phyloP scores from a whole-genome alignment of 2,888 invertebrate species.

The Pachymerium ferrugineum region DNA sequence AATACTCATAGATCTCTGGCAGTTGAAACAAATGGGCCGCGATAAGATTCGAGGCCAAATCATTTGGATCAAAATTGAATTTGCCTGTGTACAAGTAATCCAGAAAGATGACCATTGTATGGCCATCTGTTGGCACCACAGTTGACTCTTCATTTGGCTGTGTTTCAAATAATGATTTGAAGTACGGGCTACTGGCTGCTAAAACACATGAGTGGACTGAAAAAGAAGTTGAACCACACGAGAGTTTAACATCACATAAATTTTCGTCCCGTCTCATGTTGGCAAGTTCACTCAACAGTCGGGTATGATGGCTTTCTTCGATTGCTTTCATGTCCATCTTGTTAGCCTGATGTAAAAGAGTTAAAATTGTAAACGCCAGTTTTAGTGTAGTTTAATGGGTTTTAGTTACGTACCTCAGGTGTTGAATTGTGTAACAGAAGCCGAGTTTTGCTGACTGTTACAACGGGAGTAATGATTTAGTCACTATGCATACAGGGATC shows the following conservation, averaged over 20 bases:
- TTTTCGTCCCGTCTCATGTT: not conserved
- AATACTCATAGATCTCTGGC: not conserved
- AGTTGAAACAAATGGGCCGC: slow-evolving; percentile 23
- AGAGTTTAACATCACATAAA: not conserved
- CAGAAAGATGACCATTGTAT: not conserved
- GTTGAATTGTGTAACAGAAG: not conserved
- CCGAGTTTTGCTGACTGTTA: not conserved
- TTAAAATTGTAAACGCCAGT: too few species aligned
- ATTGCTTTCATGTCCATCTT: not conserved
- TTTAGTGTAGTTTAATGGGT: too few species aligned
- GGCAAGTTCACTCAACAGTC: not conserved
- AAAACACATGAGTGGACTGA: slow-evolving; percentile 7
- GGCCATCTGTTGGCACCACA: not conserved
- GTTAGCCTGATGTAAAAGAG: not conserved
- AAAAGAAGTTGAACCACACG: not conserved
- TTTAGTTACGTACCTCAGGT: not conserved
- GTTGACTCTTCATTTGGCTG: not conserved
- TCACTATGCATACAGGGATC: not conserved
- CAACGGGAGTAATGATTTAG: slow-evolving; percentile 4
- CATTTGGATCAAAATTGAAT: not conserved
- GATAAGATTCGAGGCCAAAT: not conserved
- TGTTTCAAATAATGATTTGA: not conserved
- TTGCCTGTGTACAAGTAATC: slow-evolving; percentile 27
- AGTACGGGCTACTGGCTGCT: slow-evolving; percentile 7
- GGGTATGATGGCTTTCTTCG: not conserved